Evolutionary conservation across 2,888 invertebrate species (phyloP).

Genomic region (Chalcis sispes): DNA sequence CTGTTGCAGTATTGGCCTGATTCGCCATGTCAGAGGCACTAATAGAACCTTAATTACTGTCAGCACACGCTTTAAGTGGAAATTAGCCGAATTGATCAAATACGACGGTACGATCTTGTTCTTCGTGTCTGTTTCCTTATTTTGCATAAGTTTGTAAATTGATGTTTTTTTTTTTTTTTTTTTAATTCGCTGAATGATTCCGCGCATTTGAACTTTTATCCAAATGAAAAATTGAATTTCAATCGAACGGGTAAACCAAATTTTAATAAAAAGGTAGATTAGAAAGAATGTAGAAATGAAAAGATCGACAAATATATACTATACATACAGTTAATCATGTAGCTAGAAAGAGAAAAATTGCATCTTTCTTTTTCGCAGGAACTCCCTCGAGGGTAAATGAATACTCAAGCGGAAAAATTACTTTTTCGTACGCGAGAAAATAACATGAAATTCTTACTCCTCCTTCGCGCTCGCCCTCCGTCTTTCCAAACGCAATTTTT

Average conservation of each 20-base stretch:
- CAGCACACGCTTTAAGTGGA: slow-evolving; percentile 14
- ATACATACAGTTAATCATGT: background rate
- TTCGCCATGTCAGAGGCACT: background rate
- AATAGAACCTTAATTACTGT: slow-evolving; percentile 35
- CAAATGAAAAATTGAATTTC: no score
- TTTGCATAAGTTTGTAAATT: background rate
- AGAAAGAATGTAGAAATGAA: slow-evolving; percentile 15
- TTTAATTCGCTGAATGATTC: no score
- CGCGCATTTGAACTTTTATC: no score
- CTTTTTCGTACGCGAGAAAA: background rate
- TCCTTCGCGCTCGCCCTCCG: background rate
- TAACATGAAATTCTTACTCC: background rate
- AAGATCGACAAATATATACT: background rate
- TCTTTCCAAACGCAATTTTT: slow-evolving; percentile 1
- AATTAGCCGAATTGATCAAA: slow-evolving; percentile 29
- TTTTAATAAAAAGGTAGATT: background rate
- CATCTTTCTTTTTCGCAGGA: background rate
- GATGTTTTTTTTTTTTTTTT: no score
- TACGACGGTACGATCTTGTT: background rate
- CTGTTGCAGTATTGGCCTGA: slow-evolving; percentile 18
- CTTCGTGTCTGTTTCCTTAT: background rate
- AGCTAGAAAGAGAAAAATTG: slow-evolving; percentile 12
- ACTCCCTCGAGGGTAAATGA: background rate
- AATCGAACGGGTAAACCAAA: no score
- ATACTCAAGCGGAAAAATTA: background rate